Conservation (phyloP, 2,797 vertebrate genomes). For the Selene dorsalis region DNA sequence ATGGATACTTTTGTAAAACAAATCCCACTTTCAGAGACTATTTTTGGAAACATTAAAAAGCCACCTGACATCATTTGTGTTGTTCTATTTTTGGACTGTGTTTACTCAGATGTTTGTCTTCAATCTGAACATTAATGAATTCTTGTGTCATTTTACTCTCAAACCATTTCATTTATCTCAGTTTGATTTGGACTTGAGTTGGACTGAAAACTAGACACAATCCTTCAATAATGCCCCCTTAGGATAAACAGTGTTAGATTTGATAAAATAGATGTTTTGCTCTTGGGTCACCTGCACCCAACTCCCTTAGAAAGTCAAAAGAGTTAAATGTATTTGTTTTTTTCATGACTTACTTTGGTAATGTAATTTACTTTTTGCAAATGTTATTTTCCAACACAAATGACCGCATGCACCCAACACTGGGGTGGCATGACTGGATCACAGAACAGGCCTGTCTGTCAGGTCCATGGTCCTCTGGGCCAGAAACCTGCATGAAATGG, state of each 20-base stretch:
- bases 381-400: not conserved
- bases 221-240: too few relatives aligned
- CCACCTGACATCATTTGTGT: constrained; percentile 76
- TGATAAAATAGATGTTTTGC: not conserved
- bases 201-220: not conserved
- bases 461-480: too few relatives aligned
- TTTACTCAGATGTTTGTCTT: not conserved
- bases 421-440: too few relatives aligned
- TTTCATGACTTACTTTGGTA: too few relatives aligned
- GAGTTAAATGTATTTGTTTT: too few relatives aligned
- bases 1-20: constrained; percentile 84
- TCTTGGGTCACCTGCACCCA: too few relatives aligned
- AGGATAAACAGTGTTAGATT: not conserved
- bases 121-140: not conserved
- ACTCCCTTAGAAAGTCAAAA: too few relatives aligned
- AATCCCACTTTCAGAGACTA: constrained; percentile 82
- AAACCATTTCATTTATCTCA: not conserved
- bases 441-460: not conserved
- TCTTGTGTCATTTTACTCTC: not conserved
- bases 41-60: constrained; percentile 85
- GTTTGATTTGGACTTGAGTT: not conserved
- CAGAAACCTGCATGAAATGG: too few relatives aligned
- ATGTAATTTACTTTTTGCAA: not conserved
- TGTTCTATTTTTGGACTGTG: constrained; percentile 25
- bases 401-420: not conserved